Evolutionary conservation across 2,797 vertebrate species (phyloP).

Genomic region (Pteronotus mesoamericanus): DNA sequence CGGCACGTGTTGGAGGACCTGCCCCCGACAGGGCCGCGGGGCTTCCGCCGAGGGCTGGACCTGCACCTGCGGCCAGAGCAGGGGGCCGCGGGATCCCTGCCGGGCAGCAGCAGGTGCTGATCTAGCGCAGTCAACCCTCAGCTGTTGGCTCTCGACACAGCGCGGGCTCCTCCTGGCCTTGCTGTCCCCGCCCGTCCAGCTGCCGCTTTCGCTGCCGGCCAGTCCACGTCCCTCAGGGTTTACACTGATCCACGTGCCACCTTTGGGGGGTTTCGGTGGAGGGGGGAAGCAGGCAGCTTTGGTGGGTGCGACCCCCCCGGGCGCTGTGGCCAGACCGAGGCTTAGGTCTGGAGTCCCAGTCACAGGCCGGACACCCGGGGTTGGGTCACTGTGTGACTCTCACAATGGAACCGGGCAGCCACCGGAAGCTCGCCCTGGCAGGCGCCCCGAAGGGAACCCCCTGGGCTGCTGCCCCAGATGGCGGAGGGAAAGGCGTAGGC

Average conservation of each 20-base stretch:
- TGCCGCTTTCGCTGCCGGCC: not conserved
- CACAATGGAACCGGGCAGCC: not conserved
- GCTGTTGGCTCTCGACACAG: rapidly evolving
- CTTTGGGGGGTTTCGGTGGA: too few species aligned
- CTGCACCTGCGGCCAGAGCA: rapidly evolving
- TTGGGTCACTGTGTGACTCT: rapidly evolving
- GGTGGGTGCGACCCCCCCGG: too few species aligned
- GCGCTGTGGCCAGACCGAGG: not conserved
- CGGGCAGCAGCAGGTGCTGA: rapidly evolving
- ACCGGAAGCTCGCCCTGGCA: rapidly evolving
- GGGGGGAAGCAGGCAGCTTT: not conserved
- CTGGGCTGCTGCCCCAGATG: not conserved
- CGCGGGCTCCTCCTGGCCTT: not conserved
- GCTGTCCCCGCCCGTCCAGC: rapidly evolving
- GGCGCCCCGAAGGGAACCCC: too few species aligned
- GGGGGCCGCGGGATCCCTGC: not conserved
- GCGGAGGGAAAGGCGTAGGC: not conserved
- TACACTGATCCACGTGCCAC: rapidly evolving
- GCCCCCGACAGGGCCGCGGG: too few species aligned
- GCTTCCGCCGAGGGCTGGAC: not conserved
- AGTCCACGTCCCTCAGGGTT: not conserved
- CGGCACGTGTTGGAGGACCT: not conserved
- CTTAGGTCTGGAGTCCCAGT: not conserved
- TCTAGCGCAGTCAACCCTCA: rapidly evolving
- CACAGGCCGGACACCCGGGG: rapidly evolving